Base-by-base conservation (phyloP, 2,113 vertebrate genomes). In the Chlorodrepanis virens region DNA sequence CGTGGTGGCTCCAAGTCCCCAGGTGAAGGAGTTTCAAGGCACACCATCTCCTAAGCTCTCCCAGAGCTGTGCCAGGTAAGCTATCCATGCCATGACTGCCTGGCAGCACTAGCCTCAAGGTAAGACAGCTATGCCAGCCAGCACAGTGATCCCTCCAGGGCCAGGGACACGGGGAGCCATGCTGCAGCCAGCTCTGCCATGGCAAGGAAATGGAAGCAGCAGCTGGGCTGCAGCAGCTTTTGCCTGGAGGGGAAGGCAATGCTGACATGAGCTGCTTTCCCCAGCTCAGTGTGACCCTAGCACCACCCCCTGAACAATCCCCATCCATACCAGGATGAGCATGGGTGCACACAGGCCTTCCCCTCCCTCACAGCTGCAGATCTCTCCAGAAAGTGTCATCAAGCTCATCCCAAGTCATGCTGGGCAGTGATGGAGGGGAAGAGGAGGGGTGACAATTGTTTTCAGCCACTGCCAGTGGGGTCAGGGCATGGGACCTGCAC, bases 151-250 rank as follows among this genome's bases (percentile, higher is more conserved):
- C 12, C 40, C n/a, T 33, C 19, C 49, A 25, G 28, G 77, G 68
- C 61, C 0, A 0, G 13, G 25, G 50, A 67, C 11, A 19, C 0
- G 3, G 45, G 22, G 28, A 83, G 29, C 27, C 2, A 11, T 18
- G 67, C 33, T 9, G 4, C 37, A 39, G 53, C 19, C 3, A 7
- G n/a, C 47, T 31, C 47, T 40, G 42, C 45, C 67, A 40, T 1
- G 0, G 65, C 40, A 65, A 40, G 74, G 56, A 54, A 57, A 68
- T 7, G 2, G 7, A 82, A 74, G 40, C 64, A 81, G 85, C 37
- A 86, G 61, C 50, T 33, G 2, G 8, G 19, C 49, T 29, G 20
- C 56, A 79, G 80, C 50, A 45, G 49, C 53, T 81, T 50, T 17
- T 59, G 28, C 49, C 40, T 12, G 13, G 28, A 56, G 10, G 12